phyloP scores from a whole-genome alignment of 2,888 invertebrate genomes.

The Oxytorus armatus region DNA sequence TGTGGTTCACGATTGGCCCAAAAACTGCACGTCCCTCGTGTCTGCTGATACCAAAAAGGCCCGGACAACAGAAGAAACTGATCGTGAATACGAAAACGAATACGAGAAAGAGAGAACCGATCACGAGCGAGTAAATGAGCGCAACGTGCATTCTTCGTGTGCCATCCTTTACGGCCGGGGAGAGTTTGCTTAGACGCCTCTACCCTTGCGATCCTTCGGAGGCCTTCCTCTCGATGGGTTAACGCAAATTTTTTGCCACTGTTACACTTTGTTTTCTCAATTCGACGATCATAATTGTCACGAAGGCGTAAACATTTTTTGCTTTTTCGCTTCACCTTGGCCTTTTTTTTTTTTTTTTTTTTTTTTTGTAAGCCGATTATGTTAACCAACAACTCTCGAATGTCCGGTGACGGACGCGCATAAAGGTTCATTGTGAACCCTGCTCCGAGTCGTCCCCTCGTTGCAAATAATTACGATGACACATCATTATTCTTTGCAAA shows the following conservation, averaged over 20 bases:
- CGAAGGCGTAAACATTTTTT: too few species aligned
- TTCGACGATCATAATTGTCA: too few species aligned
- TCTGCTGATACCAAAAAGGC: constrained; percentile 68
- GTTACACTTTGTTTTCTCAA: too few species aligned
- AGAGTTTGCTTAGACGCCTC: not conserved
- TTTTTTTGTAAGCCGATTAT: too few species aligned
- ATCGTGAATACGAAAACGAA: constrained; percentile 63
- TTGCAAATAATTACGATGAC: too few species aligned
- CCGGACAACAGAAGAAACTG: constrained; percentile 66
- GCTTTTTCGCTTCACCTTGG: too few species aligned
- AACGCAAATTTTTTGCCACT: not conserved
- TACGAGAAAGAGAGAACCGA: constrained; percentile 63
- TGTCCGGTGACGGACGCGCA: too few species aligned
- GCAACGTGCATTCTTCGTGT: constrained; percentile 66
- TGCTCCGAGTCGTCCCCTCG: too few species aligned
- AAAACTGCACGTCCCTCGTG: constrained; percentile 65
- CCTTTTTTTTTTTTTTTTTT: too few species aligned
- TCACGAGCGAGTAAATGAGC: constrained; percentile 70
- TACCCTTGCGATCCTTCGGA: not conserved
- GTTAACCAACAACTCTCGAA: too few species aligned
- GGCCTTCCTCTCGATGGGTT: constrained; percentile 3
- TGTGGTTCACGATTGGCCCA: constrained; percentile 55
- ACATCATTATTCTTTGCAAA: too few species aligned
- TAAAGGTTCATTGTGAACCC: too few species aligned
- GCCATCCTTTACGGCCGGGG: constrained; percentile 56